These are phyloP conservation scores for Mycetomoellerius zeteki DNA, from an alignment of 1,140 invertebrate genomes.

Conservation along the genomic window DNA sequence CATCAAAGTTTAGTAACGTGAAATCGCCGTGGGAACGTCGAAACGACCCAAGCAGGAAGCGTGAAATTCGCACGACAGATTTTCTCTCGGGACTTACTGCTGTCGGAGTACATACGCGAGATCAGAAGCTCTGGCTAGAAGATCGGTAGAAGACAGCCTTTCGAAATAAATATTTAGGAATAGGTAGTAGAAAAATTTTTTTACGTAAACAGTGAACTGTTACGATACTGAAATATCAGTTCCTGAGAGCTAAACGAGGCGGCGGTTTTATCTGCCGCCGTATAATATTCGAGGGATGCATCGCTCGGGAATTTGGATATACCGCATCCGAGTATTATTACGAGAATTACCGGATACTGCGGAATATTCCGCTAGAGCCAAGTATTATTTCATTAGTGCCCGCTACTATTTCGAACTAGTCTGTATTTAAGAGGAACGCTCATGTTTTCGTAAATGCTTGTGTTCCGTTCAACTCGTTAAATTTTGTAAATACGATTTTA, in stretches of 20 bases:
- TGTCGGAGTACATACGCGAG: slow-evolving; percentile 51
- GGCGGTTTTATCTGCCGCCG: not conserved
- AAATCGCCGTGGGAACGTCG: slow-evolving; percentile 75
- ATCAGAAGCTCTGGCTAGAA: slow-evolving; percentile 33
- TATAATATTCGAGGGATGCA: not conserved
- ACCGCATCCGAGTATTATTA: slow-evolving; percentile 9
- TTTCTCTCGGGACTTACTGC: slow-evolving; percentile 68
- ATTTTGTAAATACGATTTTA: not conserved
- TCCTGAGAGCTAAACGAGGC: not conserved
- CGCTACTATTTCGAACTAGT: not conserved
- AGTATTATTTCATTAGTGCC: slow-evolving; percentile 9
- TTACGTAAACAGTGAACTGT: not conserved
- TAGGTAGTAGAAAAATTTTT: not conserved
- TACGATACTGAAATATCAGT: not conserved
- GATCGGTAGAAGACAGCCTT: slow-evolving; percentile 40
- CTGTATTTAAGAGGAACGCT: not conserved
- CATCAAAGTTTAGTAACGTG: slow-evolving; percentile 75
- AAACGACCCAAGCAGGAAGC: slow-evolving; percentile 68
- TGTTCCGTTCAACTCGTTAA: not conserved
- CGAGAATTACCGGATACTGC: slow-evolving; percentile 18
- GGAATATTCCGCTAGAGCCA: not conserved
- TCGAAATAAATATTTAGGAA: slow-evolving; percentile 8
- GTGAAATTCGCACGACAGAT: slow-evolving; percentile 76
- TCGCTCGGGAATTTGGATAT: slow-evolving; percentile 17
- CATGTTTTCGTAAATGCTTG: not conserved